Percentiles rank a stretch among this genome's conserved stretches.
Evolutionary conservation across 1,140 invertebrate species (phyloP).

Genomic region (Idris sp.): DNA sequence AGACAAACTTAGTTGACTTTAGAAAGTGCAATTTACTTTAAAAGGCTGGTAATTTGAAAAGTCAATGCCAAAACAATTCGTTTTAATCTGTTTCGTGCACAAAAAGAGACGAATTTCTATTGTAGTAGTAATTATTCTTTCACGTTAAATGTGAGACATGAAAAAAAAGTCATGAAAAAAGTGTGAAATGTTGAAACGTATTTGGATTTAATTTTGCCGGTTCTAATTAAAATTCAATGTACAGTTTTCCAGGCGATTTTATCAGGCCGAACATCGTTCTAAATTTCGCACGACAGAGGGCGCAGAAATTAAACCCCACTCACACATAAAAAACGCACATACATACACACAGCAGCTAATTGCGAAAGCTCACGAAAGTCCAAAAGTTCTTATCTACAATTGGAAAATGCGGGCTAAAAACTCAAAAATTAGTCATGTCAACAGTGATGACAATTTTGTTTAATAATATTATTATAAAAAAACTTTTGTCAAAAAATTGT

Average conservation of each 20-base stretch:
- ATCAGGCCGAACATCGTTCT: conserved; percentile 26
- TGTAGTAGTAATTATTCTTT: too few relatives aligned
- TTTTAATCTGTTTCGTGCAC: conserved; percentile 22
- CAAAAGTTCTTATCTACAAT: conserved; percentile 32
- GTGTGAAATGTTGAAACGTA: too few relatives aligned
- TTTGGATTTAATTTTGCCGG: too few relatives aligned
- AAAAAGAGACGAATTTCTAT: conserved; percentile 1
- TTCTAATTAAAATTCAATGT: conserved; percentile 22
- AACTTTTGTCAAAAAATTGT: too few relatives aligned
- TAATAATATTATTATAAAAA: too few relatives aligned
- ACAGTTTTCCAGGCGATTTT: conserved; percentile 10
- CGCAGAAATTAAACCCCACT: conserved; percentile 18
- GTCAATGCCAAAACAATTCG: conserved; percentile 36
- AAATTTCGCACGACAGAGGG: conserved; percentile 25
- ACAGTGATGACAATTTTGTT: too few relatives aligned
- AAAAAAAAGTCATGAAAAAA: too few relatives aligned
- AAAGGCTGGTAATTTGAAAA: conserved; percentile 6
- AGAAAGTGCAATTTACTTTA: conserved; percentile 4
- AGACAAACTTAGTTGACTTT: too few relatives aligned
- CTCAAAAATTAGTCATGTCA: too few relatives aligned
- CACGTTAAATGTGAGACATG: too few relatives aligned
- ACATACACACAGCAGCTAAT: conserved; percentile 16
- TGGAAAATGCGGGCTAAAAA: conserved; percentile 8
- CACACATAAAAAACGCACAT: conserved; percentile 8
- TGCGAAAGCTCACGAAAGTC: conserved; percentile 48